A percentile compares a stretch with the other conserved stretches of the same genome.
Conservation (phyloP, 1,140 invertebrate species). For the Globodera rostochiensis region DNA sequence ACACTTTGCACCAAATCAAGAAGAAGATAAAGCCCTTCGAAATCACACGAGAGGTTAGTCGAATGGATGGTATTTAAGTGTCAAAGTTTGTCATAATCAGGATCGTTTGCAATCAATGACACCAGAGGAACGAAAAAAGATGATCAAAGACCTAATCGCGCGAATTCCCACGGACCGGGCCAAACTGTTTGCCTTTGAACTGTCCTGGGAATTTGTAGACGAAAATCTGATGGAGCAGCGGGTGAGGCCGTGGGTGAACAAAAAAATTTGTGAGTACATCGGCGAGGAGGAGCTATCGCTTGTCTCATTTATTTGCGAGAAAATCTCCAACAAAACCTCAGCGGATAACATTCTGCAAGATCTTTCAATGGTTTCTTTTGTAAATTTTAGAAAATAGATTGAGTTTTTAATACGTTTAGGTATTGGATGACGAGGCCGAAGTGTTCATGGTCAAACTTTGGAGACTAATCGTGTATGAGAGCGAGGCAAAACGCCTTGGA, state of each 20-base stretch:
- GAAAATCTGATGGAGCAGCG: slow-evolving; percentile 89
- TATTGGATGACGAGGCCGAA: slow-evolving; percentile 97
- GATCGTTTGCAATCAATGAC: slow-evolving; percentile 66
- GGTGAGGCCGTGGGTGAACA: slow-evolving; percentile 98
- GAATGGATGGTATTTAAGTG: not conserved
- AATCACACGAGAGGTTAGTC: slow-evolving; percentile 50
- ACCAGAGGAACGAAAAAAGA: slow-evolving; percentile 89
- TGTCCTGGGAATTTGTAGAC: slow-evolving; percentile 87
- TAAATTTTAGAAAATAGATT: not conserved
- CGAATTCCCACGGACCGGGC: slow-evolving; percentile 82
- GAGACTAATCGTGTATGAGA: slow-evolving; percentile 96
- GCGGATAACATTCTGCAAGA: slow-evolving; percentile 93
- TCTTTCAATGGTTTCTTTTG: slow-evolving; percentile 82
- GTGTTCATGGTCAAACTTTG: slow-evolving; percentile 99
- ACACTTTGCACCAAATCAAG: slow-evolving; percentile 73
- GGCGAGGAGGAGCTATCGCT: slow-evolving; percentile 97
- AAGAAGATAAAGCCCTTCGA: slow-evolving; percentile 69
- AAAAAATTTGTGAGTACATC: slow-evolving; percentile 98
- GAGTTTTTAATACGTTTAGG: slow-evolving; percentile 70
- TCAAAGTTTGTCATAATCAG: slow-evolving; percentile 16
- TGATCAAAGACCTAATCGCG: slow-evolving; percentile 94
- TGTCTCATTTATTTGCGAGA: slow-evolving; percentile 97
- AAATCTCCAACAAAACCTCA: slow-evolving; percentile 86
- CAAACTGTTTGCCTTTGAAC: slow-evolving; percentile 86
- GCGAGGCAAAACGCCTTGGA: slow-evolving; percentile 86